Percentiles rank a stretch among this genome's conserved stretches.
phyloP scores from a whole-genome alignment of 2,888 invertebrate genomes.

The Salticus scenicus region DNA sequence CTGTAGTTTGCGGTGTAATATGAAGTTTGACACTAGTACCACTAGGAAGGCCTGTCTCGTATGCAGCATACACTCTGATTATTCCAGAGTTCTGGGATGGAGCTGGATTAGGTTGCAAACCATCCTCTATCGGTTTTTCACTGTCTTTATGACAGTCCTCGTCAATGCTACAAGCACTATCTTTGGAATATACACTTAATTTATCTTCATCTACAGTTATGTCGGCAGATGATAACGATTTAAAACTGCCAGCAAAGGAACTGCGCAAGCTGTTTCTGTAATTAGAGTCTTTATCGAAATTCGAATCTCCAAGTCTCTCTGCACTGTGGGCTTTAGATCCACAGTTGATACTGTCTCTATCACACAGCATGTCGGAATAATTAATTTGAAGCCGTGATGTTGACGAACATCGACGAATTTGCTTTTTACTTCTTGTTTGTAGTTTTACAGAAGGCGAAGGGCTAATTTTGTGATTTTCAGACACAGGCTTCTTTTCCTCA shows the following conservation, averaged over 20 bases:
- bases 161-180: conserved; percentile 43
- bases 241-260: conserved; percentile 54
- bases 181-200: conserved; percentile 52
- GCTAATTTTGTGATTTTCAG: conserved; percentile 15
- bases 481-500: neutral
- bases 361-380: neutral
- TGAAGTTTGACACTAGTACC: conserved; percentile 95
- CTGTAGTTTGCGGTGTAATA: conserved; percentile 93
- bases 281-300: conserved; percentile 23
- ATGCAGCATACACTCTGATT: conserved; percentile 93
- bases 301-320: conserved; percentile 28
- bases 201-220: conserved; percentile 32
- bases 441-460: conserved; percentile 16
- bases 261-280: conserved; percentile 43
- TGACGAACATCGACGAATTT: conserved; percentile 68
- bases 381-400: conserved; percentile 57
- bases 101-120: conserved; percentile 13
- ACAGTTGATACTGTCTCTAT: conserved; percentile 10
- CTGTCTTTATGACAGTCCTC: conserved; percentile 27
- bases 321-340: conserved; percentile 44
- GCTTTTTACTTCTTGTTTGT: neutral
- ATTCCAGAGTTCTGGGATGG: conserved; percentile 75
- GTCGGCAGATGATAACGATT: conserved; percentile 57
- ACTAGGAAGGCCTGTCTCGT: conserved; percentile 93
- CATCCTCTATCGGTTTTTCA: neutral